A percentile compares a stretch with the other conserved stretches of the same genome.
Evolutionary conservation across 1,140 invertebrate species (phyloP).

Genomic region (Riptortus pedestris): DNA sequence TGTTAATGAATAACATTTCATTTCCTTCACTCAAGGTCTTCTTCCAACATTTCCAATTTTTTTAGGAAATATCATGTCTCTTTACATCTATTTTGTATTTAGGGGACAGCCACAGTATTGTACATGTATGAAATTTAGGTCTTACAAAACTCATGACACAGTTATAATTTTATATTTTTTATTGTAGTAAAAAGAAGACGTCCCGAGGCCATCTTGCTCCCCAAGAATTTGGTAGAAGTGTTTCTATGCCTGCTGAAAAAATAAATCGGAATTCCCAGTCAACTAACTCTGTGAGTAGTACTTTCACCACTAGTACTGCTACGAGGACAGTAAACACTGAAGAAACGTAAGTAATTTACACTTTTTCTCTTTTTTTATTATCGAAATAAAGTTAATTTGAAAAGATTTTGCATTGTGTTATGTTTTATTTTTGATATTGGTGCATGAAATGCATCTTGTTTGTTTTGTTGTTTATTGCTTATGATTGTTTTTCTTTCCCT

Average conservation of each 20-base stretch:
- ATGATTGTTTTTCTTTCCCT: too few relatives aligned
- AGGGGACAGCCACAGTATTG: too few relatives aligned
- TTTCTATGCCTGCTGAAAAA: slow-evolving; percentile 72
- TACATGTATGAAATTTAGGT: too few relatives aligned
- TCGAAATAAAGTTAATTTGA: not conserved
- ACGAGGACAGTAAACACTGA: slow-evolving; percentile 14
- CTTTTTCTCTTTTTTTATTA: not conserved
- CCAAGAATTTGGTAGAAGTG: slow-evolving; percentile 69
- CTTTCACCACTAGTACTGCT: not conserved
- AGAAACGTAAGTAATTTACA: slow-evolving; percentile 26
- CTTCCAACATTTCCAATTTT: too few relatives aligned
- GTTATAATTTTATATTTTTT: too few relatives aligned
- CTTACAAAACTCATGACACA: too few relatives aligned
- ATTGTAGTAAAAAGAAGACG: slow-evolving; percentile 57
- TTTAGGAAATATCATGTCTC: too few relatives aligned
- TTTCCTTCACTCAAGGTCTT: too few relatives aligned
- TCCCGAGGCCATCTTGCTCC: slow-evolving; percentile 42
- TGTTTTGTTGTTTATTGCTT: not conserved
- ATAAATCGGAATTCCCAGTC: slow-evolving; percentile 30
- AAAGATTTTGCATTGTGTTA: not conserved
- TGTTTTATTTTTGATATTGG: not conserved
- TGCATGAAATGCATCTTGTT: slow-evolving; percentile 6
- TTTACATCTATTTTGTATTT: too few relatives aligned
- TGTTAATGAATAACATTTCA: too few relatives aligned
- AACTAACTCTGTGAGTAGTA: not conserved